These are phyloP conservation scores for Turnix velox DNA, from an alignment of 2,113 vertebrate species.

Conservation along the genomic window DNA sequence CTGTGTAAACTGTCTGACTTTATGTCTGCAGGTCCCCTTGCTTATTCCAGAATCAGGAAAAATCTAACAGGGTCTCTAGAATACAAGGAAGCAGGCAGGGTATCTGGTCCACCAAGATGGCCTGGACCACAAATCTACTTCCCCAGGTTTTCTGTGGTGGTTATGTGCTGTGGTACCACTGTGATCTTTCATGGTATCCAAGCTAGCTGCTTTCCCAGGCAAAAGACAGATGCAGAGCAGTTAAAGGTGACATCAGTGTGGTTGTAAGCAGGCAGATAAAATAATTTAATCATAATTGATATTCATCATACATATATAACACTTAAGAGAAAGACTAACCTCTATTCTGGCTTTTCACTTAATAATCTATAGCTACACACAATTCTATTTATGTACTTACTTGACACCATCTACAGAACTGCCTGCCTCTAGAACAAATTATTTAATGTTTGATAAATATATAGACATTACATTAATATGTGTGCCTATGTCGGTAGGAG, in stretches of 20 bases:
- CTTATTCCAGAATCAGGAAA: background rate
- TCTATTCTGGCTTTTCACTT: background rate
- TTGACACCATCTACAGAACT: background rate
- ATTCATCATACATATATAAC: background rate
- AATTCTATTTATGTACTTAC: background rate
- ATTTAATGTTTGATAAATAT: background rate
- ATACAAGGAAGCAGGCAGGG: fast-evolving
- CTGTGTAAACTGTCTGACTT: background rate
- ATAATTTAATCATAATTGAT: background rate
- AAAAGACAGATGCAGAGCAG: background rate
- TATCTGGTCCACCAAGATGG: background rate
- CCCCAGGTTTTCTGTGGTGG: background rate
- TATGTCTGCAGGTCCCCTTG: background rate
- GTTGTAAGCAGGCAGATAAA: background rate
- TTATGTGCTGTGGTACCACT: background rate
- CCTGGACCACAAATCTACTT: background rate
- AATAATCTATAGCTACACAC: background rate
- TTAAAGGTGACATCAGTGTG: background rate
- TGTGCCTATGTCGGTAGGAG: background rate
- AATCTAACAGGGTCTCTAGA: background rate
- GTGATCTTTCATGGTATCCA: background rate
- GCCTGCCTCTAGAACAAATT: background rate
- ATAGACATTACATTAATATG: background rate
- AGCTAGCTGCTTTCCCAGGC: background rate
- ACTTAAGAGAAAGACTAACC: background rate